phyloP scores from a whole-genome alignment of 2,797 vertebrate genomes.

The Brotula barbata region DNA sequence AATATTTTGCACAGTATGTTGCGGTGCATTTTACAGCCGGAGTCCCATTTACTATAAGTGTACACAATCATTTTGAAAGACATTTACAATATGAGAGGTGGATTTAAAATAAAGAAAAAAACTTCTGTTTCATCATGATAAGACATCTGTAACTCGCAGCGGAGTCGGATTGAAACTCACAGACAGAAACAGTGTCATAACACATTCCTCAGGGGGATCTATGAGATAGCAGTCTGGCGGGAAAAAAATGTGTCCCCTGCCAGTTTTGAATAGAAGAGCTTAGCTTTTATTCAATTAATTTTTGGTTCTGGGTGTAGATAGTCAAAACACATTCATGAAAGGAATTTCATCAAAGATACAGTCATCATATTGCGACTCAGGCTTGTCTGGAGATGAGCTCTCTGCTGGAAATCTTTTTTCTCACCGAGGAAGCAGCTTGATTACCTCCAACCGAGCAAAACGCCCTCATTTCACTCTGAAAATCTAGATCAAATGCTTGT shows the following conservation, averaged over 20 bases:
- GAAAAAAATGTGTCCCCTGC: background rate
- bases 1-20: background rate
- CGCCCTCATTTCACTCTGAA: constrained; percentile 26
- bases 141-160: constrained; percentile 7
- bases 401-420: constrained; percentile 10
- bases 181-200: background rate
- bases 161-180: background rate
- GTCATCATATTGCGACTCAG: background rate
- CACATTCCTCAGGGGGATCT: background rate
- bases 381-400: constrained; percentile 3
- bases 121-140: constrained; percentile 4
- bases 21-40: background rate
- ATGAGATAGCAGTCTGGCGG: background rate
- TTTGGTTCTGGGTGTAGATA: constrained; percentile 18
- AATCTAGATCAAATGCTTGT: constrained; percentile 23
- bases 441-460: constrained; percentile 9
- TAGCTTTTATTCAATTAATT: constrained; percentile 34
- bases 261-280: constrained; percentile 26
- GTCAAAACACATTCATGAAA: background rate
- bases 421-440: constrained; percentile 21
- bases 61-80: background rate
- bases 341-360: constrained; percentile 19
- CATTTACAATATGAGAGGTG: too few relatives aligned
- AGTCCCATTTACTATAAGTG: background rate
- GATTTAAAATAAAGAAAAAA: too few relatives aligned